These are phyloP conservation scores for Scortum barcoo DNA, from an alignment of 2,113 vertebrate genomes.

Conservation along the genomic window DNA sequence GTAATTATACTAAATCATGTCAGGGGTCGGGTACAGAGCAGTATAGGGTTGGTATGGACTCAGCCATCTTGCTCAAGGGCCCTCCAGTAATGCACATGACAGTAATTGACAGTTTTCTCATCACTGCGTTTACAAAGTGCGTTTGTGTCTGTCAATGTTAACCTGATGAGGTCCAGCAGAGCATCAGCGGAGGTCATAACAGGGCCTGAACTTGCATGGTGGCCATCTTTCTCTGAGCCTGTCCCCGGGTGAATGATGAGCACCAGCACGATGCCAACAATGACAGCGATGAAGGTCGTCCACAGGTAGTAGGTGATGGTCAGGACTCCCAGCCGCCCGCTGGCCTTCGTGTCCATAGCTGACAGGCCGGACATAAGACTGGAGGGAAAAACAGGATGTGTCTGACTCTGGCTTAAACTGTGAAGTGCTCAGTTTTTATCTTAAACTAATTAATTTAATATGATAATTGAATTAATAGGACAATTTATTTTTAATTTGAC, in stretches of 20 bases:
- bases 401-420: not conserved
- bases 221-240: conserved; percentile 87
- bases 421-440: not conserved
- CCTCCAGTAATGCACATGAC: not conserved
- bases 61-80: not conserved
- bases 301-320: conserved; percentile 93
- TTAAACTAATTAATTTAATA: not conserved
- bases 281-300: conserved; percentile 93
- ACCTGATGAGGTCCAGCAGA: conserved; percentile 92
- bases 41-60: too few relatives aligned
- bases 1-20: not conserved
- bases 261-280: conserved; percentile 88
- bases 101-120: not conserved
- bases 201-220: conserved; percentile 78
- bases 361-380: conserved; percentile 93
- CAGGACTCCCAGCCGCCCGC: conserved; percentile 89
- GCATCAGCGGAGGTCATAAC: conserved; percentile 91
- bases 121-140: too few relatives aligned
- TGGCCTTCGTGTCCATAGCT: conserved; percentile 90
- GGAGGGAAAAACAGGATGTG: not conserved
- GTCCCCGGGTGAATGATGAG: conserved; percentile 88
- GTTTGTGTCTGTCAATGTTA: not conserved
- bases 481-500: not conserved
- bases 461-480: too few relatives aligned
- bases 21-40: not conserved